A percentile compares a stretch with the other conserved stretches of the same genome.
Evolutionary conservation across 2,113 vertebrate genomes (phyloP).

Genomic region (Anolis carolinensis): DNA sequence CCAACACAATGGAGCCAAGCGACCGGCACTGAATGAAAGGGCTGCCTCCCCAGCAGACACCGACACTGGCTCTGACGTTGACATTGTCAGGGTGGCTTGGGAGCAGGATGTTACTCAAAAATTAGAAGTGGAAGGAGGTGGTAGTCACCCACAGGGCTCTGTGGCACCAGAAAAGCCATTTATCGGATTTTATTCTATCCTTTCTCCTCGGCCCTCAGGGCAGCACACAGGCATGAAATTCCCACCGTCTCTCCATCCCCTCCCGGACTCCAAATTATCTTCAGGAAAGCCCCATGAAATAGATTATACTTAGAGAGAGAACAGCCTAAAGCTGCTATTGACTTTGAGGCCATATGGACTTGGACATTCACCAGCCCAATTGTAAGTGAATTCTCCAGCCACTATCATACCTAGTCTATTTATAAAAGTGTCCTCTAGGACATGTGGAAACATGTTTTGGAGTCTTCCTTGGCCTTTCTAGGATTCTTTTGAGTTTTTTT

Average conservation of each 20-base stretch:
- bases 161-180: neutral
- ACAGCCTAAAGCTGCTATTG: no score
- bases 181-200: neutral
- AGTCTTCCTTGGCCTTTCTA: no score
- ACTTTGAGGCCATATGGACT: neutral
- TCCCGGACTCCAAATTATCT: neutral
- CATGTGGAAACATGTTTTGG: no score
- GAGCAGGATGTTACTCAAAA: constrained; percentile 3
- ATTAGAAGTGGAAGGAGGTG: neutral
- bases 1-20: constrained; percentile 12
- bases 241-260: neutral
- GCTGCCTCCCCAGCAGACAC: neutral
- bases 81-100: neutral
- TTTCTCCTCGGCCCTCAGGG: neutral
- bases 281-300: neutral
- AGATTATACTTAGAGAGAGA: neutral
- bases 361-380: neutral
- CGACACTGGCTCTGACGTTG: neutral
- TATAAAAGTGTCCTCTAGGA: neutral
- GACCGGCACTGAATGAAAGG: neutral
- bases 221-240: neutral
- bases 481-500: no score
- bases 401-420: neutral
- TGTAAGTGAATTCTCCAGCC: neutral
- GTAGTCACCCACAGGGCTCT: neutral